These are phyloP conservation scores for Diphyllodes magnificus DNA, from an alignment of 2,113 vertebrate genomes.

Conservation along the genomic window DNA sequence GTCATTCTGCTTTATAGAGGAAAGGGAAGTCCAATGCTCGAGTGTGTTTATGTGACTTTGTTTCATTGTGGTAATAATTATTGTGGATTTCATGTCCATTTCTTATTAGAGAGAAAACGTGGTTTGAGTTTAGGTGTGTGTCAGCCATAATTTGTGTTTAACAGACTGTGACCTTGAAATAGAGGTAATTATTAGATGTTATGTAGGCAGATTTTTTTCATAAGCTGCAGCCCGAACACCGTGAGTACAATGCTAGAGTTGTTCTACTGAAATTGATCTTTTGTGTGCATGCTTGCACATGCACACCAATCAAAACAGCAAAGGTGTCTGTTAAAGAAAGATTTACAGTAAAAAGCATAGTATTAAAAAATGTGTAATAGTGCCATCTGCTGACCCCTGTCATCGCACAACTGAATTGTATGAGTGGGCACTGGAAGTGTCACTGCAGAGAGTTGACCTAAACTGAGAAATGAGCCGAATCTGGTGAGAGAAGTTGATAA, in stretches of 20 bases:
- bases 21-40: neutral
- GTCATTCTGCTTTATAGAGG: neutral
- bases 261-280: neutral
- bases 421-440: neutral
- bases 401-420: neutral
- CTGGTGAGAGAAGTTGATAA: neutral
- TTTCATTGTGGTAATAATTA: neutral
- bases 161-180: neutral
- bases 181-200: neutral
- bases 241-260: neutral
- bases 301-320: neutral
- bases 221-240: neutral
- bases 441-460: neutral
- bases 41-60: neutral
- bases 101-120: neutral
- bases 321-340: neutral
- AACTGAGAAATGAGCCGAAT: neutral
- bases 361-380: constrained; percentile 25
- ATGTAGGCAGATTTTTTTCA: neutral
- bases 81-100: neutral
- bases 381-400: constrained; percentile 57
- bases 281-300: neutral
- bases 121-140: neutral
- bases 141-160: neutral
- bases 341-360: neutral